phyloP scores from a whole-genome alignment of 2,888 invertebrate species.

The Brachynemurus nebulosus region DNA sequence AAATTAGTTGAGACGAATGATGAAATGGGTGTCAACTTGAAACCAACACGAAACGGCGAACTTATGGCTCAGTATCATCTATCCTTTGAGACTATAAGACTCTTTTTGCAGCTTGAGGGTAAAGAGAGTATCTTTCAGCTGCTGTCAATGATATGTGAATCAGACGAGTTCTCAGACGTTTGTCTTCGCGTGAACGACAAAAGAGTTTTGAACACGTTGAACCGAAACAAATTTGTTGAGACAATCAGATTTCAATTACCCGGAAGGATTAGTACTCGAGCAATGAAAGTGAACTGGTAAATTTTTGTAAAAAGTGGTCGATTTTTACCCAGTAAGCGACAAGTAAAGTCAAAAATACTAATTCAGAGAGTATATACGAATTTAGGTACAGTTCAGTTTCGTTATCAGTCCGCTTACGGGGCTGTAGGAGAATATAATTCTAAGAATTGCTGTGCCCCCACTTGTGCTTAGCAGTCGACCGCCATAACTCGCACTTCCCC shows the following conservation, averaged over 20 bases:
- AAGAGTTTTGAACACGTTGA: conserved; percentile 50
- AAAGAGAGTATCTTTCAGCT: neutral
- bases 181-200: conserved; percentile 56
- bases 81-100: conserved; percentile 61
- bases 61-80: conserved; percentile 60
- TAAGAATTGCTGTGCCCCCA: too few species aligned
- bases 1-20: conserved; percentile 48
- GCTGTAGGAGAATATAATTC: too few species aligned
- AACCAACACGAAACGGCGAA: conserved; percentile 46
- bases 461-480: too few species aligned
- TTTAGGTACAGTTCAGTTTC: too few species aligned
- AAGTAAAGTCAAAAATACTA: too few species aligned
- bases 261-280: conserved; percentile 52
- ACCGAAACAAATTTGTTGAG: conserved; percentile 41
- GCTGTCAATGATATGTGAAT: conserved; percentile 8
- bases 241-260: conserved; percentile 54
- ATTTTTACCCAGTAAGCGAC: too few species aligned
- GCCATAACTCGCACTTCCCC: too few species aligned
- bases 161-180: conserved; percentile 54
- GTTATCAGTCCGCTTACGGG: too few species aligned
- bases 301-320: neutral
- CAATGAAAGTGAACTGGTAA: conserved; percentile 68
- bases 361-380: too few species aligned
- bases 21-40: conserved; percentile 39
- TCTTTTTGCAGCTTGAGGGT: conserved; percentile 16